Conservation (phyloP, 1,140 invertebrate genomes). For the Lanistes nyassanus region DNA sequence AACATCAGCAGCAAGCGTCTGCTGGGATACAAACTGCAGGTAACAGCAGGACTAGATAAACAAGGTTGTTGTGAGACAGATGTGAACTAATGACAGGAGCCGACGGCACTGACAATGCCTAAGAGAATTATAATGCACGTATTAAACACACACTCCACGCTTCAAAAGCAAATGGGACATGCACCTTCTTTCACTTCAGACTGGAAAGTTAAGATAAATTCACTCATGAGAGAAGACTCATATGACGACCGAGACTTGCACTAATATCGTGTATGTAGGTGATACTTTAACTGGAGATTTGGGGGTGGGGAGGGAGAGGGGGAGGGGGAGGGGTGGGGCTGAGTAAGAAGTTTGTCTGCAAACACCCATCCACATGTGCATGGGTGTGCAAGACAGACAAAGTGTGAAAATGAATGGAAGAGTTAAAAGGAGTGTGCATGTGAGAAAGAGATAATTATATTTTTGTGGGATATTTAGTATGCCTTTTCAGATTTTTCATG, state of each 20-base stretch:
- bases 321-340: too few species aligned
- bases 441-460: background rate
- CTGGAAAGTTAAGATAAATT: background rate
- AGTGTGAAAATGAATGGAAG: background rate
- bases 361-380: too few species aligned
- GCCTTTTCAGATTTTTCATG: too few species aligned
- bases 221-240: slow-evolving; percentile 7
- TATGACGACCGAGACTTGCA: slow-evolving; percentile 12
- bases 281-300: background rate
- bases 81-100: too few species aligned
- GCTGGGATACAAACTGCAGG: too few species aligned
- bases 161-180: background rate
- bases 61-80: too few species aligned
- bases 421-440: background rate
- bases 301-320: background rate
- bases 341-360: too few species aligned
- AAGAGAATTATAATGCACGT: background rate
- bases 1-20: too few species aligned
- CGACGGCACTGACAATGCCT: background rate
- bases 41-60: too few species aligned
- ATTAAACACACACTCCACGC: background rate
- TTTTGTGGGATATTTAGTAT: too few species aligned
- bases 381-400: too few species aligned
- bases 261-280: background rate
- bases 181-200: background rate